phyloP scores from a whole-genome alignment of 2,797 vertebrate species.

The Dryobates pubescens region DNA sequence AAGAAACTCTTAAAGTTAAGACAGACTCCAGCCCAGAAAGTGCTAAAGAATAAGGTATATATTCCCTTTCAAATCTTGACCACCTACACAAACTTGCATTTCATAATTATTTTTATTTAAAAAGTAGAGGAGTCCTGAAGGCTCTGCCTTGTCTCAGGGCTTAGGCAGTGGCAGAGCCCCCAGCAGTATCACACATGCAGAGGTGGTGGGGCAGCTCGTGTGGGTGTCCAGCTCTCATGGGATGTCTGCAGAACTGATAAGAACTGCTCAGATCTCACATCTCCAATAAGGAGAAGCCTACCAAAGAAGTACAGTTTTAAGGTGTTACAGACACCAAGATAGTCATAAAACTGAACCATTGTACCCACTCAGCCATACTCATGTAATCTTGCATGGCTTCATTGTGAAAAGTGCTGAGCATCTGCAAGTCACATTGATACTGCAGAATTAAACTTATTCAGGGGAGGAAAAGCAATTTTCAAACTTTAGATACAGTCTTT shows the following conservation, averaged over 20 bases:
- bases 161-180: neutral
- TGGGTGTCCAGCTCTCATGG: neutral
- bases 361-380: neutral
- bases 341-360: neutral
- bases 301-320: neutral
- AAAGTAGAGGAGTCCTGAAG: neutral
- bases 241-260: neutral
- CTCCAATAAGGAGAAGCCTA: neutral
- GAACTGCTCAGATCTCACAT: neutral
- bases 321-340: neutral
- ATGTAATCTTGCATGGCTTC: neutral
- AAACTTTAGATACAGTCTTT: slow-evolving; percentile 44
- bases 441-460: slow-evolving; percentile 51
- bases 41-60: neutral
- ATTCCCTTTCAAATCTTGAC: neutral
- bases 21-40: neutral
- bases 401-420: neutral
- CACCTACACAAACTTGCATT: neutral
- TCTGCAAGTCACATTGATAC: slow-evolving; percentile 6
- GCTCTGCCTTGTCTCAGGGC: neutral
- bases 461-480: slow-evolving; percentile 50
- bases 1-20: neutral
- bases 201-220: accelerated
- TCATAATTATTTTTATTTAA: neutral
- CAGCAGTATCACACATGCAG: accelerated